A percentile compares a stretch with the other conserved stretches of the same genome.
These are phyloP conservation scores for Aporrectodea caliginosa DNA, from an alignment of 1,140 invertebrate species.

Conservation along the genomic window DNA sequence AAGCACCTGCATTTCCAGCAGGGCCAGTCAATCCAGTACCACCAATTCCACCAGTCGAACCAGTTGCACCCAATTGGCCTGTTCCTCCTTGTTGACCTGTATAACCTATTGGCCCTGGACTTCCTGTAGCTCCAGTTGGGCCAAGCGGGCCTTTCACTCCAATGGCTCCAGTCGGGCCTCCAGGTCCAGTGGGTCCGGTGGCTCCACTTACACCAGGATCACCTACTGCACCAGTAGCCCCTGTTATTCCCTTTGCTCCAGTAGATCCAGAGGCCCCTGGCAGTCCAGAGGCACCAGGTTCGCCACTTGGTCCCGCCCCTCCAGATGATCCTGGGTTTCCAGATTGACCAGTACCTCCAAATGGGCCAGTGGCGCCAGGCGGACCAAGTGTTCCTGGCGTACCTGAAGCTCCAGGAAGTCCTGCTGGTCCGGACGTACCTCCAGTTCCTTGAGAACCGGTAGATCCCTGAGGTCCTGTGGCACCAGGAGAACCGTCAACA, in stretches of 20 bases:
- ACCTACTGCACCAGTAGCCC: slow-evolving; percentile 31
- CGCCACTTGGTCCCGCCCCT: not conserved
- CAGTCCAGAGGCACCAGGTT: slow-evolving; percentile 1
- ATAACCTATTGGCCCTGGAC: slow-evolving; percentile 40
- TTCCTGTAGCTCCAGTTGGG: slow-evolving; percentile 67
- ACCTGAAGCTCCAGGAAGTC: slow-evolving; percentile 4
- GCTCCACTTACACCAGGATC: slow-evolving; percentile 53
- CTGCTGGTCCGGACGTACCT: not conserved
- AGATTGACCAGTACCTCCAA: slow-evolving; percentile 7
- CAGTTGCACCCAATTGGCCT: slow-evolving; percentile 55
- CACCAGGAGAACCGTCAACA: not conserved
- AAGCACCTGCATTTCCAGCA: not conserved
- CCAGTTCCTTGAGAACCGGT: not conserved
- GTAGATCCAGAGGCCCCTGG: not conserved
- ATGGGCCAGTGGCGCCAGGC: not conserved
- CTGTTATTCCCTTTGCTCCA: slow-evolving; percentile 1
- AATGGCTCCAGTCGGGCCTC: not conserved
- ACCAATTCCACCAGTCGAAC: slow-evolving; percentile 14
- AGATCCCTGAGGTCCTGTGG: not conserved
- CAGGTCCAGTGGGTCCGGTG: slow-evolving; percentile 58
- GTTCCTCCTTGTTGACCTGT: slow-evolving; percentile 58
- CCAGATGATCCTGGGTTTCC: slow-evolving; percentile 37
- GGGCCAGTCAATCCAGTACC: not conserved
- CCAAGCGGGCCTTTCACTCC: slow-evolving; percentile 59
- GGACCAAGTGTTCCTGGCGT: not conserved